Evolutionary conservation across 1,140 invertebrate genomes (phyloP).

Genomic region (Pomacea maculata): DNA sequence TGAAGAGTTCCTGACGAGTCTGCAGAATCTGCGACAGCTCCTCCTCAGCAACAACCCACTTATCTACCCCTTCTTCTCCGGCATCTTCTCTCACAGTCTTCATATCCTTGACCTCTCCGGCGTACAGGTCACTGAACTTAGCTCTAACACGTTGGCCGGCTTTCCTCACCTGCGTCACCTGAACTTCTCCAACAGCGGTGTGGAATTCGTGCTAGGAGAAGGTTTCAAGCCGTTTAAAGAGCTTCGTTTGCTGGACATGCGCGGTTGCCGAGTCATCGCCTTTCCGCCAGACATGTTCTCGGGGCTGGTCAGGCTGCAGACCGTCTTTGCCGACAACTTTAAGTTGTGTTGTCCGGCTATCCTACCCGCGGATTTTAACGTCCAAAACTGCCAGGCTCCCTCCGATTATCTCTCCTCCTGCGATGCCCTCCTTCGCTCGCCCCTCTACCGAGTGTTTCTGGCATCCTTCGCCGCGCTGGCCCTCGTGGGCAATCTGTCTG

Average conservation of each 20-base stretch:
- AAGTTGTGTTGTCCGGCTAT: conserved; percentile 34
- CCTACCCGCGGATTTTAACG: neutral
- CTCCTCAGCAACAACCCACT: conserved; percentile 26
- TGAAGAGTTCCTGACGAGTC: neutral
- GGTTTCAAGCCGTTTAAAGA: conserved; percentile 35
- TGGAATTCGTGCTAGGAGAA: conserved; percentile 22
- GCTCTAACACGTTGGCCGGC: conserved; percentile 20
- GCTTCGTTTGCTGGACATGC: conserved; percentile 27
- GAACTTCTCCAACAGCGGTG: conserved; percentile 11
- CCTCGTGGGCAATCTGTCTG: conserved; percentile 32
- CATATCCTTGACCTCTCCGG: neutral
- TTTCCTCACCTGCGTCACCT: conserved; percentile 24
- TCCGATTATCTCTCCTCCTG: conserved; percentile 39
- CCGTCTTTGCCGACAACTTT: conserved; percentile 26
- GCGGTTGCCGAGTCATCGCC: conserved; percentile 15
- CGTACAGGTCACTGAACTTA: conserved; percentile 19
- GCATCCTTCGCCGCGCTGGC: conserved; percentile 32
- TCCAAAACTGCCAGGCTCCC: conserved; percentile 29
- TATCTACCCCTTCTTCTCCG: conserved; percentile 19
- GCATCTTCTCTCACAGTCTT: neutral
- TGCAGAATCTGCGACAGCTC: conserved; percentile 13
- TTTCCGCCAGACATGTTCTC: conserved; percentile 27
- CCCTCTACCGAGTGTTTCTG: conserved; percentile 23
- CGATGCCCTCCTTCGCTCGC: conserved; percentile 28
- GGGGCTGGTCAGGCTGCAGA: conserved; percentile 17